These are phyloP conservation scores for Liodrosophila aerea DNA, from an alignment of 2,888 invertebrate genomes.

Conservation along the genomic window DNA sequence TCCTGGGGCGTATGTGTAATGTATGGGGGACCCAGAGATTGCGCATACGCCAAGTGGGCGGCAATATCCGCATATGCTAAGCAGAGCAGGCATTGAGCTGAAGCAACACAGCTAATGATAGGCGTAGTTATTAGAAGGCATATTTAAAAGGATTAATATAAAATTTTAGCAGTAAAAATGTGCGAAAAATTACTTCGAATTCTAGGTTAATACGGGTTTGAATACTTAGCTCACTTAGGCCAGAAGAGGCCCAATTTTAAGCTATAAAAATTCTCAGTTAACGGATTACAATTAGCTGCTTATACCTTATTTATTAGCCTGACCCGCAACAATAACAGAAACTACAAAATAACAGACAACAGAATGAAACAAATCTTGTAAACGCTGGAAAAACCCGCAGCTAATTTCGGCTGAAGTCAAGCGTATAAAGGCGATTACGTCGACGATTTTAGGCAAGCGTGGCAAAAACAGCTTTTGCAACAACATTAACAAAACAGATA, in stretches of 20 bases:
- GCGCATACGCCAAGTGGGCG: slow-evolving; percentile 60
- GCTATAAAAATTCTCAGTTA: too few species aligned
- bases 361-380: slow-evolving; percentile 36
- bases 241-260: too few species aligned
- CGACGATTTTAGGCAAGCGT: slow-evolving; percentile 45
- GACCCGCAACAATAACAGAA: slow-evolving; percentile 13
- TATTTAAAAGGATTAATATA: too few species aligned
- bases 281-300: not conserved
- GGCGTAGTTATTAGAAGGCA: not conserved
- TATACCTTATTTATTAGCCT: slow-evolving; percentile 36
- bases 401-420: slow-evolving; percentile 78
- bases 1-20: slow-evolving; percentile 56
- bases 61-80: slow-evolving; percentile 29
- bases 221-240: too few species aligned
- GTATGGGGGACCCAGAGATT: slow-evolving; percentile 39
- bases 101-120: slow-evolving; percentile 8
- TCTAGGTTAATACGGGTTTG: too few species aligned
- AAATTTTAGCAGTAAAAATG: too few species aligned
- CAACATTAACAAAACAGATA: slow-evolving; percentile 46
- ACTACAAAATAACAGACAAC: slow-evolving; percentile 4
- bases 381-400: slow-evolving; percentile 53
- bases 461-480: slow-evolving; percentile 59
- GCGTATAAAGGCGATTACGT: slow-evolving; percentile 81
- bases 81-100: slow-evolving; percentile 5
- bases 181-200: too few species aligned